Base-by-base conservation (phyloP, 2,888 invertebrate species). In the Tipula lateralis region DNA sequence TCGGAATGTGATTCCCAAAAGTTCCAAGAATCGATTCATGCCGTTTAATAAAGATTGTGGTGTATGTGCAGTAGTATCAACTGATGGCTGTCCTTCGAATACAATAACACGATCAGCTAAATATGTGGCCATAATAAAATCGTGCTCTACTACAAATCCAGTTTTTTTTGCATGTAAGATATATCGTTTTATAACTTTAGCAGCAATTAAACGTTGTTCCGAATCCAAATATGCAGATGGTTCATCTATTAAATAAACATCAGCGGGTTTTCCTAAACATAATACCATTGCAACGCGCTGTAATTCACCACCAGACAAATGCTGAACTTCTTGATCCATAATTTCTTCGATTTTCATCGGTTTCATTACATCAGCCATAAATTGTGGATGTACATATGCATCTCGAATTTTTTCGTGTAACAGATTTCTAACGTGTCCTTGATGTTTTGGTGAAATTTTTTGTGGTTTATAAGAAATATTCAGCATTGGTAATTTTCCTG, bases 121-220 rank as follows among this genome's bases (percentile, higher is more conserved):
- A 90, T 99, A 99, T 0, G 99, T 99, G 16, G 99, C 99, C 99
- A 99, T 99, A 87, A 99, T 99, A 90, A 99, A 99, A 92, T 99
- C 99, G 94, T 99, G 99, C 94, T 99, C 99, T 0, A 99, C 99
- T 16, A 99, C 96, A 90, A 99, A 99, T 12, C 99, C 99, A 6
- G 99, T 99, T 90, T 99, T 98, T 92, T 99, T 99, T 0, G 99
- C 98, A 88, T 99, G 99, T 81, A 99, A 92, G 89, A 99, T 99
- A 90, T 99, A 99, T 96, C 98, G 93, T 91, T 99, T 99, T 87
- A 99, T 99, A 88, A 99, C 99, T 93, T 99, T 99, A 87, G 99
- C 99, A 86, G 99, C 99, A 85, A 99, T 97, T 84, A 99, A 92
- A 97, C 99, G 99, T 91, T 99, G 99, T 89, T 99, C 99, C 2